Base-by-base conservation (phyloP, 2,888 invertebrate species). In the Suillia variegata region DNA sequence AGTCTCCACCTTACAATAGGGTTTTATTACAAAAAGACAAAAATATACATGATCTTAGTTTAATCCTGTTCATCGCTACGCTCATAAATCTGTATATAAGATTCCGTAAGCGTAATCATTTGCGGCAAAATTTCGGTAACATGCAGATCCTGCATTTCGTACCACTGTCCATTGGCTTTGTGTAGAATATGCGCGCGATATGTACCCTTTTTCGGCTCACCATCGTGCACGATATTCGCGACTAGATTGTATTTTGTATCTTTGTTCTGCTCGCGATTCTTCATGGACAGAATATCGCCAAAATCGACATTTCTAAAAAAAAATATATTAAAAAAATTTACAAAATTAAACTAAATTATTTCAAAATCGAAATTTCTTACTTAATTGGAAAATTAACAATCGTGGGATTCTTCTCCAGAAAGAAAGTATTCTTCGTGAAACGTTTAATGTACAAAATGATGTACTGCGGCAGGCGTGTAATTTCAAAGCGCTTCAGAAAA, bases 321-420 rank as follows among this genome's bases (percentile, higher is more conserved):
- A n/a, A n/a, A n/a, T n/a, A n/a, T n/a, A n/a, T n/a, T n/a, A n/a
- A n/a, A 47, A 26, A 56, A 45, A 57, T 50, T 48, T n/a, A 38
- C 1, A 21, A 38, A 48, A 21, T 33, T 10, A 51, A 47, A 34
- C 10, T 53, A 13, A 13, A 6, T 10, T 6, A 31, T 2, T 13
- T 20, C 24, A 17, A 21, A 45, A 13, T 26, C 65, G 5, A 47
- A 87, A n/a, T n/a, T n/a, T n/a, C 92, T 88, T 85, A 97, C 95
- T 96, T 97, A 62, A 99, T 96, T 2, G 99, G 99, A 80, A 99
- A 99, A 82, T 99, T 99, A 2, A 99, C 98, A 75, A 99, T 99
- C 0, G 99, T 99, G 1, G 98, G 98, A 85, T 99, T 99, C 83
- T 99, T 99, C 81, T 99, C 99, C 17, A 97, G 88, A 76, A 97